Evolutionary conservation across 2,113 vertebrate species (phyloP).

Genomic region (Acrocephalus kingi): DNA sequence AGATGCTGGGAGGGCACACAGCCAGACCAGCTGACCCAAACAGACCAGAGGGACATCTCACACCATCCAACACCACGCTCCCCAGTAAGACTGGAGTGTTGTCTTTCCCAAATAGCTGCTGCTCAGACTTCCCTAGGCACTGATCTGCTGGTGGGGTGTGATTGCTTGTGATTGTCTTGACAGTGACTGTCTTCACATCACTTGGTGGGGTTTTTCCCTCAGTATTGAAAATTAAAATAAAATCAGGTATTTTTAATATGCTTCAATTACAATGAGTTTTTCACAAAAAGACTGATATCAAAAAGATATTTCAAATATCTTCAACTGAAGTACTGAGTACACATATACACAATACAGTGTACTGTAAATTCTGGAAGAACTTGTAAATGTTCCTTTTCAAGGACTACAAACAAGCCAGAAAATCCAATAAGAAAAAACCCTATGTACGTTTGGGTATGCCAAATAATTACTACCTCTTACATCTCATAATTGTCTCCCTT

Average conservation of each 20-base stretch:
- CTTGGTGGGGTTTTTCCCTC: not conserved
- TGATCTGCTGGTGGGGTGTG: not conserved
- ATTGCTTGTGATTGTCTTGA: not conserved
- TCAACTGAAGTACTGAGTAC: not conserved
- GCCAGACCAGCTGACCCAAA: not conserved
- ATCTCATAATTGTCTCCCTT: not conserved
- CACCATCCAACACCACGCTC: not conserved
- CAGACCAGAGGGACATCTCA: not conserved
- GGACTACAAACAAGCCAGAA: not conserved
- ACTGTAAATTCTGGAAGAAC: not conserved
- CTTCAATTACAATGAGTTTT: not conserved
- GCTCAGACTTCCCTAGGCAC: not conserved
- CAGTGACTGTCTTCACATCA: not conserved
- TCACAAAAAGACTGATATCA: not conserved
- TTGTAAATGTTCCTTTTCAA: not conserved
- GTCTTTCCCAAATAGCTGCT: not conserved
- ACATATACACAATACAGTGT: rapidly evolving
- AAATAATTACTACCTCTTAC: not conserved
- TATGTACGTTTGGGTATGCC: not conserved
- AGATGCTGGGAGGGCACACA: not conserved
- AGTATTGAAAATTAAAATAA: not conserved
- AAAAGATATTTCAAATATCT: not conserved
- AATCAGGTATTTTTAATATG: not conserved
- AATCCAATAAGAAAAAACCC: not conserved
- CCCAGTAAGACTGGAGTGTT: rapidly evolving